Conservation (phyloP, 2,113 vertebrate species). For the Prionailurus bengalensis region DNA sequence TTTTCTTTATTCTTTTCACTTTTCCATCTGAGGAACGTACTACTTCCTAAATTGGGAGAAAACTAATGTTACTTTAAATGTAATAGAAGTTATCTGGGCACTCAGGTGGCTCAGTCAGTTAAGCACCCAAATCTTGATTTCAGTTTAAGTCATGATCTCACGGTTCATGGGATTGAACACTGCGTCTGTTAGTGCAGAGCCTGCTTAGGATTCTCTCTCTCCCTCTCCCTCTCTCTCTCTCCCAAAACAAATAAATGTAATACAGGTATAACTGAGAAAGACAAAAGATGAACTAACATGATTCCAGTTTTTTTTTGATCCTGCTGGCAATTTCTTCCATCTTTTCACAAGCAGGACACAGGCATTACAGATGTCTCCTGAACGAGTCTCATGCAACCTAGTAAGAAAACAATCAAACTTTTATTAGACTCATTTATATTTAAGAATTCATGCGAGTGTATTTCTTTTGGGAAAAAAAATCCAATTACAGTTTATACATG, state of each 20-base stretch:
- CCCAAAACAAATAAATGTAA: neutral
- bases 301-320: slow-evolving; percentile 99
- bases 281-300: slow-evolving; percentile 90
- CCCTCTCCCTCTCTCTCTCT: no score
- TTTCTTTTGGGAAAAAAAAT: neutral
- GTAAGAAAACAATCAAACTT: slow-evolving; percentile 60
- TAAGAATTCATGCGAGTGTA: neutral
- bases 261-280: slow-evolving; percentile 33
- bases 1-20: slow-evolving; percentile 39
- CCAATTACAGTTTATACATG: neutral
- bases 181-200: no score
- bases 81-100: neutral
- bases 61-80: neutral
- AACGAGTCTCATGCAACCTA: slow-evolving; percentile 95
- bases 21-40: neutral
- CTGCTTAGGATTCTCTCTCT: no score
- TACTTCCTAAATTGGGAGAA: neutral
- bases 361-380: slow-evolving; percentile 99
- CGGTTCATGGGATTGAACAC: no score
- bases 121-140: no score
- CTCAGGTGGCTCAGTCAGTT: no score
- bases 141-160: no score
- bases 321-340: slow-evolving; percentile 98
- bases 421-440: slow-evolving; percentile 18
- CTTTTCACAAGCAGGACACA: slow-evolving; percentile 98